Percentiles rank a stretch among this genome's conserved stretches.
Evolutionary conservation across 92 coral and sea anemone genomes (phyloP).

Genomic region (Virgularia gustaviana): DNA sequence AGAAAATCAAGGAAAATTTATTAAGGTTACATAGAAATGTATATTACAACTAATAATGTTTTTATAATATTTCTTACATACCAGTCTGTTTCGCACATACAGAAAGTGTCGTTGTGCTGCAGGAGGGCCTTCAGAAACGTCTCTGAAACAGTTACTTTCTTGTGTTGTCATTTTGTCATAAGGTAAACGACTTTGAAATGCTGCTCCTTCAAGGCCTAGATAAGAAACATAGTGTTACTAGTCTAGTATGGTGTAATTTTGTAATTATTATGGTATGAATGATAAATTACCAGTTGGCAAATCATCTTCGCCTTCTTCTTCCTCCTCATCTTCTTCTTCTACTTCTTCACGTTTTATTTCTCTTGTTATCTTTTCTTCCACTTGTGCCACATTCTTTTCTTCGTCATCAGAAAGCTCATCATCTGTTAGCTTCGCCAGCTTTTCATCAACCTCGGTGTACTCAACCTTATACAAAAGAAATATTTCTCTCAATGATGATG

Average conservation of each 20-base stretch:
- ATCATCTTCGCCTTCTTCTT: conserved; percentile 93
- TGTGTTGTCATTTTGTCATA: conserved; percentile 99
- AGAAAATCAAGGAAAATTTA: neutral
- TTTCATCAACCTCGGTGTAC: conserved; percentile 98
- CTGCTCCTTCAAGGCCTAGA: conserved; percentile 82
- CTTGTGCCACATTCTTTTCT: conserved; percentile 5
- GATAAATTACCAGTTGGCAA: conserved; percentile 66
- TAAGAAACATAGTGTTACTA: neutral
- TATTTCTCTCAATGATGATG: neutral
- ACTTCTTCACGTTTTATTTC: neutral
- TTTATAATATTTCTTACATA: conserved; percentile 33
- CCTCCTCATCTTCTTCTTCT: conserved; percentile 62
- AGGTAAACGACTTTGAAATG: conserved; percentile 88
- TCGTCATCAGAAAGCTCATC: conserved; percentile 94
- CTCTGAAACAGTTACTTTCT: conserved; percentile 90
- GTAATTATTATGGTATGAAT: neutral
- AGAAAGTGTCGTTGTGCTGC: conserved; percentile 74
- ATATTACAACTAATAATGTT: neutral
- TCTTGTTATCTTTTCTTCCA: neutral
- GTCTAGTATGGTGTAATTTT: neutral
- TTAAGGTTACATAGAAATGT: neutral
- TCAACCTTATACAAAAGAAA: too few species aligned
- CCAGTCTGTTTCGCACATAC: conserved; percentile 89
- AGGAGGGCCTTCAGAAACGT: conserved; percentile 88
- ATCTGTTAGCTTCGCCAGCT: conserved; percentile 89